A percentile compares a stretch with the other conserved stretches of the same genome.
These are phyloP conservation scores for Mus caroli DNA, from an alignment of 2,797 vertebrate species.

Conservation along the genomic window DNA sequence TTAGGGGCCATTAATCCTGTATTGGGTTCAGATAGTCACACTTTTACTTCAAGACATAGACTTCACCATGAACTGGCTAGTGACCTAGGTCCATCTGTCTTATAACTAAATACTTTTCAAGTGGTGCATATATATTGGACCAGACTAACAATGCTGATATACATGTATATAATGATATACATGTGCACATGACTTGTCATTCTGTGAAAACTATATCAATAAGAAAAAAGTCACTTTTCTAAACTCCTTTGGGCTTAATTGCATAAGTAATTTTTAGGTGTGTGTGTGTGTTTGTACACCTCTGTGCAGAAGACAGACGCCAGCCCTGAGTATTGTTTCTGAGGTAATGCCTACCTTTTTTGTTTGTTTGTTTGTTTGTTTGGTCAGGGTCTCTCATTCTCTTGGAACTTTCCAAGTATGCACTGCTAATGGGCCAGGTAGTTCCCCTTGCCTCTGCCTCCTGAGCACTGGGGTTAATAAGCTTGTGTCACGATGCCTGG, in stretches of 20 bases:
- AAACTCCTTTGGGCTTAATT: neutral
- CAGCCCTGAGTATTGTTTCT: neutral
- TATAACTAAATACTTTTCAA: neutral
- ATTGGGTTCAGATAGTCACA: neutral
- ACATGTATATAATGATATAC: neutral
- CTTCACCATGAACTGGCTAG: neutral
- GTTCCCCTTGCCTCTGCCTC: neutral
- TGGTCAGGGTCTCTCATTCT: neutral
- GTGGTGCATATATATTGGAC: fast-evolving
- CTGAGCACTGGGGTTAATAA: neutral
- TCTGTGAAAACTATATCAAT: neutral
- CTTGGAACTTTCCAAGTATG: neutral
- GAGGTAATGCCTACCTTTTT: neutral
- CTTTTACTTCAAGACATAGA: neutral
- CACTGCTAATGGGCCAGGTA: neutral
- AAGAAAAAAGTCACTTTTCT: neutral
- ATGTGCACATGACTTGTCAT: neutral
- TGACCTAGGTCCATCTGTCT: neutral
- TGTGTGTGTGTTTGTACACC: neutral
- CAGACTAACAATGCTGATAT: fast-evolving
- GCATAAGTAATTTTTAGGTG: neutral
- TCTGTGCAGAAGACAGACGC: neutral
- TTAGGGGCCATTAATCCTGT: neutral
- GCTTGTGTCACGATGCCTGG: neutral
- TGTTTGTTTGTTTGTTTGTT: neutral